phyloP scores from a whole-genome alignment of 2,888 invertebrate genomes.

The Archips crataeganus region DNA sequence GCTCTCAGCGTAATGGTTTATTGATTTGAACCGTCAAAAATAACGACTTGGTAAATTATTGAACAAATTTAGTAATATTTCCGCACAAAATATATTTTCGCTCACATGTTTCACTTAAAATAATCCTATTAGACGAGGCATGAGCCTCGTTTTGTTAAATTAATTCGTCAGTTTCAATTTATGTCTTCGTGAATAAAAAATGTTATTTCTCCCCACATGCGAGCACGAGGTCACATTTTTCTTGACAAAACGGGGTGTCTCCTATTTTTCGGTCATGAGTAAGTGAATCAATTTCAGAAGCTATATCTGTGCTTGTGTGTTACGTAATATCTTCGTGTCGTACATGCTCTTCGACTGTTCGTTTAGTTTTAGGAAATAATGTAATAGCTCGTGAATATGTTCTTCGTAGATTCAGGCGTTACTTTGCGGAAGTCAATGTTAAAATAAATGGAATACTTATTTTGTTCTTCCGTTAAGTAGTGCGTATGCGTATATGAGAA shows the following conservation, averaged over 20 bases:
- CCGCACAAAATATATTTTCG: slow-evolving; percentile 6
- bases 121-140: slow-evolving; percentile 17
- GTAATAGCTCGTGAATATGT: neutral
- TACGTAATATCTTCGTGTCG: slow-evolving; percentile 18
- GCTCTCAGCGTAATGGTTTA: neutral
- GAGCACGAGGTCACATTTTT: slow-evolving; percentile 24
- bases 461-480: no score
- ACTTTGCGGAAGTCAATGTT: no score
- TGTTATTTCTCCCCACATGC: slow-evolving; percentile 20
- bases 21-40: neutral
- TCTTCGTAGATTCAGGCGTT: no score
- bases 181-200: slow-evolving; percentile 29
- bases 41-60: neutral
- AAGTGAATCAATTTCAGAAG: slow-evolving; percentile 28
- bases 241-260: slow-evolving; percentile 20
- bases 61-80: slow-evolving; percentile 6
- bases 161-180: slow-evolving; percentile 39
- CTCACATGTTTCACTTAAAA: slow-evolving; percentile 14
- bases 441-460: no score
- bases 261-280: slow-evolving; percentile 30
- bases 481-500: no score
- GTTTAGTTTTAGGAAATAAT: neutral
- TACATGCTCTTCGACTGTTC: neutral
- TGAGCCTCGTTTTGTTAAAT: slow-evolving; percentile 11
- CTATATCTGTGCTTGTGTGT: slow-evolving; percentile 3